Evolutionary conservation across 2,797 vertebrate genomes (phyloP).

Genomic region (Molossus alvarezi): DNA sequence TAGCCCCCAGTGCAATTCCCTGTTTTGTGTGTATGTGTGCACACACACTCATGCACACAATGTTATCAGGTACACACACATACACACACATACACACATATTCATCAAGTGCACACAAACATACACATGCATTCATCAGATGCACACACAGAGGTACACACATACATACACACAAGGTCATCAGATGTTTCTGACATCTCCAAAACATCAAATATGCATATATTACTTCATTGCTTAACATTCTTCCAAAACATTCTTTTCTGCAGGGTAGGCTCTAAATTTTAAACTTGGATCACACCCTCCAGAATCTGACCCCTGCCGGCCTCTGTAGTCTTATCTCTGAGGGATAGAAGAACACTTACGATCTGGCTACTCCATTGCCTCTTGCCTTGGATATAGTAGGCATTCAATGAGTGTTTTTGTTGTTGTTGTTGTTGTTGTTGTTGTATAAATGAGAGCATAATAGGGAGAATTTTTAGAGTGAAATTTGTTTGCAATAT

Average conservation of each 20-base stretch:
- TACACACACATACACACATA: not conserved
- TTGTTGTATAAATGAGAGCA: not conserved
- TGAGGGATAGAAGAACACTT: not conserved
- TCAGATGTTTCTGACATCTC: not conserved
- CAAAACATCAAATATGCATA: not conserved
- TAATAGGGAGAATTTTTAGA: not conserved
- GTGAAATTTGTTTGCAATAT: not conserved
- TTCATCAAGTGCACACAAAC: too few species aligned
- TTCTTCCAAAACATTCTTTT: not conserved
- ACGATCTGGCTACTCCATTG: not conserved
- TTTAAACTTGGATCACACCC: not conserved
- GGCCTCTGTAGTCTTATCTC: not conserved
- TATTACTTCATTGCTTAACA: not conserved
- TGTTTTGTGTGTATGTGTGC: not conserved
- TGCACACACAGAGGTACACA: not conserved
- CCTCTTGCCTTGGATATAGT: not conserved
- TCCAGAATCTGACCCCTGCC: not conserved
- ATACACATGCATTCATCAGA: not conserved
- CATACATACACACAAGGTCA: too few species aligned
- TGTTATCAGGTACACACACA: not conserved
- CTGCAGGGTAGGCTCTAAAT: not conserved
- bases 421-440: not conserved
- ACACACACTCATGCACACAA: not conserved
- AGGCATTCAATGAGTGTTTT: not conserved
- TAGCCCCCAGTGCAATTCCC: not conserved